Evolutionary conservation across 2,888 invertebrate species (phyloP), one percentile per base, ranked within the genome.

Genomic region (Dryadula phaetusa): DNA sequence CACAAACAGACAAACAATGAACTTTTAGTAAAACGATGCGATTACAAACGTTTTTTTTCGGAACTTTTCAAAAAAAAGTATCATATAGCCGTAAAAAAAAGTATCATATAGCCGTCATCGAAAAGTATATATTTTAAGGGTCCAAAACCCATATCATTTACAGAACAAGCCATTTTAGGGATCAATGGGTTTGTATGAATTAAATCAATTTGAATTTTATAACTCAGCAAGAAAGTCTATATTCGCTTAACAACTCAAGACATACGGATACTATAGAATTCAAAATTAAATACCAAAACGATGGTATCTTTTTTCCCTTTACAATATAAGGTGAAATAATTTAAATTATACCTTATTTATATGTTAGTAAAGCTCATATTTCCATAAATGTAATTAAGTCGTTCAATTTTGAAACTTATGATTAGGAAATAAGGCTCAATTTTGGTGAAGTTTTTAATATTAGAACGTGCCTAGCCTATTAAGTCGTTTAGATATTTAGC

Each of bases 241-340:
- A 34, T 56, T n/a, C 8, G 34, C 16, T 25, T 54, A 14, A 37
- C 46, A 37, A 40, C 22, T 2, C 6, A 12, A 22, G n/a, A 14
- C 16, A 47, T 16, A 32, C 12, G 7, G 42, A 44, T 52, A 32
- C 60, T 32, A 53, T 32, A 44, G 20, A 52, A 60, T 60, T 49
- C 40, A 60, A 65, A 65, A 66, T 62, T 64, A 66, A 69, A 66
- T 49, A n/a, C 22, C 52, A 63, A 58, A 53, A 47, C 20, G 62
- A 62, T 70, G 62, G 25, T 46, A 65, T 60, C 46, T 53, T 65
- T 67, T 70, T 67, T 67, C n/a, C 62, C 61, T 52, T 64, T 65
- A 70, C 10, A 22, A 40, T 40, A 25, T 40, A 69, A 66, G 18
- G 37, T 37, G 18, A 14, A 42, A 56, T 40, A n/a, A n/a, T 40